Evolutionary conservation across 2,797 vertebrate genomes (phyloP).

Genomic region (Schizothorax lantsangensis): DNA sequence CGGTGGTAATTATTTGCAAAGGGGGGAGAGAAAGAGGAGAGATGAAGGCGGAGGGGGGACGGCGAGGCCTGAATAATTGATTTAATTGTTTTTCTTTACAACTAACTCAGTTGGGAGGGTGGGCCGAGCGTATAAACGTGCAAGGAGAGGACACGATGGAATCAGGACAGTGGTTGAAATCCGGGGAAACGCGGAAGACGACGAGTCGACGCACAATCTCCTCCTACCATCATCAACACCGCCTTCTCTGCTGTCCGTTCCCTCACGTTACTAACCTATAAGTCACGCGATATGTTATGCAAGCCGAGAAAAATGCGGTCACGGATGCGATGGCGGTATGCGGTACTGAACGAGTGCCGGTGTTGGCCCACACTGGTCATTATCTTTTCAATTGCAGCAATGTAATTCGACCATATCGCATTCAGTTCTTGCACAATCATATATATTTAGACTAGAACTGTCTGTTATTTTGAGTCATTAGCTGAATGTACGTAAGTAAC

Average conservation of each 20-base stretch:
- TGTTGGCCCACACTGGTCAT: neutral
- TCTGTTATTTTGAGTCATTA: neutral
- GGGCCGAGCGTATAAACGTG: constrained; percentile 32
- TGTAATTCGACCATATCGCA: neutral
- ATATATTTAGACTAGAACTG: neutral
- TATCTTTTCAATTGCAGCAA: neutral
- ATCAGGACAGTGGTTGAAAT: constrained; percentile 55
- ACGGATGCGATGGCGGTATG: constrained; percentile 28
- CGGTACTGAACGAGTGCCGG: neutral
- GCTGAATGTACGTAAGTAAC: neutral
- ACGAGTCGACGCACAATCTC: constrained; percentile 58
- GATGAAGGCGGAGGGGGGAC: constrained; percentile 12
- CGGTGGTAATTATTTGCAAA: constrained; percentile 55
- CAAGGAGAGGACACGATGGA: constrained; percentile 26
- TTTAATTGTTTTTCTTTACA: constrained; percentile 47
- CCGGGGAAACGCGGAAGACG: constrained; percentile 67
- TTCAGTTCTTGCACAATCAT: neutral
- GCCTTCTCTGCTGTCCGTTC: constrained; percentile 31
- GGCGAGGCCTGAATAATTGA: constrained; percentile 36
- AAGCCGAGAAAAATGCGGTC: constrained; percentile 60
- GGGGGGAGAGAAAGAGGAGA: constrained; percentile 10
- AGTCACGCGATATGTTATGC: constrained; percentile 65
- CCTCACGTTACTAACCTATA: constrained; percentile 55
- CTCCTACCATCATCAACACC: constrained; percentile 63
- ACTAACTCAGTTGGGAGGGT: constrained; percentile 15